Evolutionary conservation across 2,113 vertebrate genomes (phyloP).

Genomic region (Zonotrichia leucophrys): DNA sequence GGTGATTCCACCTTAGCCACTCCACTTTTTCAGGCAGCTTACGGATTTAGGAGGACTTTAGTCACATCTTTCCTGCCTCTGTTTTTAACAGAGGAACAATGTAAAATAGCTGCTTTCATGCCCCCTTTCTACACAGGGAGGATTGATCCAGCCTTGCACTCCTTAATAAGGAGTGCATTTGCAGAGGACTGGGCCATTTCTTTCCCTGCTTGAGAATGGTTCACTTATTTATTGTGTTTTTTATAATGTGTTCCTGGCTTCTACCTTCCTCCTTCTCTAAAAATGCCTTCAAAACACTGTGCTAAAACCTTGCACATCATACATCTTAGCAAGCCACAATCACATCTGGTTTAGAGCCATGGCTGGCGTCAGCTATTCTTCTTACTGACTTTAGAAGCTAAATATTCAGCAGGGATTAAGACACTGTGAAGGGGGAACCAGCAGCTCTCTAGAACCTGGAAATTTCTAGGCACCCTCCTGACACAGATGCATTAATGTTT

Average conservation of each 20-base stretch:
- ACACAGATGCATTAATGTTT: not conserved
- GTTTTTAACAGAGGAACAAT: not conserved
- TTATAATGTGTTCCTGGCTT: not conserved
- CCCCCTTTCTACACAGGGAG: not conserved
- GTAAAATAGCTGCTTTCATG: not conserved
- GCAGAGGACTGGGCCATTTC: not conserved
- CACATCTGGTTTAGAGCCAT: not conserved
- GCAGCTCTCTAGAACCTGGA: not conserved
- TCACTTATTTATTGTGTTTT: not conserved
- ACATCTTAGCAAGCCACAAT: not conserved
- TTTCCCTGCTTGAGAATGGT: not conserved
- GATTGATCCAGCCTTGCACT: not conserved
- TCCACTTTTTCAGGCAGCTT: not conserved
- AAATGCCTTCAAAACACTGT: not conserved
- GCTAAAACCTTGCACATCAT: not conserved
- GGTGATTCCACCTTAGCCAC: not conserved
- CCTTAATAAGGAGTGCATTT: not conserved
- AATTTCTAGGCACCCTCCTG: not conserved
- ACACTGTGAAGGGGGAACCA: not conserved
- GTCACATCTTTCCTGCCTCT: not conserved
- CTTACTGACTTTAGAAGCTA: not conserved
- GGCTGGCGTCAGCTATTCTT: not conserved
- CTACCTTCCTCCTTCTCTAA: not conserved
- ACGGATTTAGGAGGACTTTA: not conserved
- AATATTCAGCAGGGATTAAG: not conserved